Evolutionary conservation across 92 coral and sea anemone genomes (phyloP).

Genomic region (Blastomussa wellsi): DNA sequence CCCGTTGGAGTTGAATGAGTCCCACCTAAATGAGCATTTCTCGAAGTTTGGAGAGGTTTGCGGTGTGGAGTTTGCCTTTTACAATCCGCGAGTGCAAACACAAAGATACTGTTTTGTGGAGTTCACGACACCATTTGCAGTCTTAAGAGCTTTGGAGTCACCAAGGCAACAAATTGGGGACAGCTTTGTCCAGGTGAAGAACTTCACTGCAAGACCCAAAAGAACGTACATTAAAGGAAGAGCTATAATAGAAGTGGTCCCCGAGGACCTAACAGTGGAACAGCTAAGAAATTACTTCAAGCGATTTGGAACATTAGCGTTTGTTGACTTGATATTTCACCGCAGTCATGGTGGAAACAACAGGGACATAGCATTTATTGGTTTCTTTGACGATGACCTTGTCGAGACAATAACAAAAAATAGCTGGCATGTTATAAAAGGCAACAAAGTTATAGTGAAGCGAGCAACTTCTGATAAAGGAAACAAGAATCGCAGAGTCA

Average conservation of each 20-base stretch:
- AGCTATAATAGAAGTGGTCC: slow-evolving; percentile 47
- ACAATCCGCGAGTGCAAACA: slow-evolving; percentile 28
- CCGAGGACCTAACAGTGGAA: slow-evolving; percentile 56
- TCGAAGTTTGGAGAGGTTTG: slow-evolving; percentile 49
- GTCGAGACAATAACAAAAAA: slow-evolving; percentile 36
- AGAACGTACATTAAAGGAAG: slow-evolving; percentile 52
- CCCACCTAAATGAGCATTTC: slow-evolving; percentile 37
- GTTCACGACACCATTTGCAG: slow-evolving; percentile 41
- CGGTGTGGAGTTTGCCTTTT: slow-evolving; percentile 14
- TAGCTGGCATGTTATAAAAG: slow-evolving; percentile 37
- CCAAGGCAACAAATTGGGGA: slow-evolving; percentile 38
- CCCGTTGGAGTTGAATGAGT: slow-evolving; percentile 23
- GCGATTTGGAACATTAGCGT: slow-evolving; percentile 57
- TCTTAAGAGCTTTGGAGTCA: slow-evolving; percentile 43
- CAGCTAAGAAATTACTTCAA: slow-evolving; percentile 56
- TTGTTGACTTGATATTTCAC: slow-evolving; percentile 36
- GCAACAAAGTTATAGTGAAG: slow-evolving; percentile 52
- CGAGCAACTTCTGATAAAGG: slow-evolving; percentile 39
- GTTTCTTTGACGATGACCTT: slow-evolving; percentile 42
- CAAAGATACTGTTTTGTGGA: slow-evolving; percentile 66
- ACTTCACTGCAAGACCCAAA: slow-evolving; percentile 36
- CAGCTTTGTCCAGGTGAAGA: slow-evolving; percentile 44
- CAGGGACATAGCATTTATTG: slow-evolving; percentile 57
- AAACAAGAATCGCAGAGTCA: slow-evolving; percentile 32
- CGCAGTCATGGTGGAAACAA: slow-evolving; percentile 25